Conservation (phyloP, 1,140 invertebrate species). For the Homalodisca vitripennis region DNA sequence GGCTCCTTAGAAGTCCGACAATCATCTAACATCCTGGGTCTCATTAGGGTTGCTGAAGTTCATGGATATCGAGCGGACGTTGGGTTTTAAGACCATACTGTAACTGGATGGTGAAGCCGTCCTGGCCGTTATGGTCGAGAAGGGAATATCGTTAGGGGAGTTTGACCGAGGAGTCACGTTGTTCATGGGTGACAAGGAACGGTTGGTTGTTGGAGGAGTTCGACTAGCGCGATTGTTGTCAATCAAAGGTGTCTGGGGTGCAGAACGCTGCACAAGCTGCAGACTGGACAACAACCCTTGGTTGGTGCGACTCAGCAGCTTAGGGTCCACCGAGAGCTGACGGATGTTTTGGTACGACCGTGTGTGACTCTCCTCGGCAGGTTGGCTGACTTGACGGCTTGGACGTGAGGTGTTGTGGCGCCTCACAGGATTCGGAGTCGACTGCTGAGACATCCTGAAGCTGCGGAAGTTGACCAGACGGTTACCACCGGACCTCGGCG, state of each 20-base stretch:
- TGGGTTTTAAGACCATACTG: slow-evolving; percentile 19
- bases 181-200: slow-evolving; percentile 32
- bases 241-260: slow-evolving; percentile 30
- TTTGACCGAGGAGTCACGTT: slow-evolving; percentile 20
- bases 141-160: neutral
- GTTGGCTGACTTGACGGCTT: slow-evolving; percentile 31
- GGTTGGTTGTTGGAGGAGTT: slow-evolving; percentile 9
- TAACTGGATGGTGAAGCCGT: slow-evolving; percentile 9
- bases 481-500: slow-evolving; percentile 32
- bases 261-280: slow-evolving; percentile 31
- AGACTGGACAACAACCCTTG: slow-evolving; percentile 29
- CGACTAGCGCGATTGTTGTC: slow-evolving; percentile 22
- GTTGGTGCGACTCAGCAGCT: slow-evolving; percentile 33
- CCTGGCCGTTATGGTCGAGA: too few species aligned
- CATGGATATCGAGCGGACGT: slow-evolving; percentile 38
- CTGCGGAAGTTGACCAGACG: slow-evolving; percentile 44
- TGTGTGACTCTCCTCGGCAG: slow-evolving; percentile 11
- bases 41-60: slow-evolving; percentile 33
- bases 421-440: slow-evolving; percentile 32
- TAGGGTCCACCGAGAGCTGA: slow-evolving; percentile 37
- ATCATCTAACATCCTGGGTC: slow-evolving; percentile 27
- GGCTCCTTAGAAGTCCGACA: slow-evolving; percentile 27
- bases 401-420: slow-evolving; percentile 34
- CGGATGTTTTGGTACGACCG: slow-evolving; percentile 32
- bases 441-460: slow-evolving; percentile 39